Conservation (phyloP, 1,140 invertebrate species). For the Drosophila triauraria region DNA sequence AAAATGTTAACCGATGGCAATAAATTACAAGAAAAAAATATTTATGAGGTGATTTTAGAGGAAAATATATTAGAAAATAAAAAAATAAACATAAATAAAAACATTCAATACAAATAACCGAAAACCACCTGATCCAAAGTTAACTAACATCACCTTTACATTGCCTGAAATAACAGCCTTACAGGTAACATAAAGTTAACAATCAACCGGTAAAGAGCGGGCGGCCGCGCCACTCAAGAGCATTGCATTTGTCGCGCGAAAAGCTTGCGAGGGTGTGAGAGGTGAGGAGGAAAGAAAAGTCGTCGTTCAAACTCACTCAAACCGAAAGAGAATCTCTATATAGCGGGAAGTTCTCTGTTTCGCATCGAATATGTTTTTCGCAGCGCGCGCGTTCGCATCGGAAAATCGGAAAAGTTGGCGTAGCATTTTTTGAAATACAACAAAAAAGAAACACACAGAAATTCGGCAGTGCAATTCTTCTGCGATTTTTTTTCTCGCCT, state of each 20-base stretch:
- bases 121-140: not conserved
- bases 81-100: not conserved
- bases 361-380: constrained; percentile 48
- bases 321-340: constrained; percentile 39
- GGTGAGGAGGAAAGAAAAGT: constrained; percentile 11
- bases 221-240: constrained; percentile 13
- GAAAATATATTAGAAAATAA: too few relatives aligned
- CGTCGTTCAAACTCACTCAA: constrained; percentile 25
- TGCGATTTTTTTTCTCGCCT: constrained; percentile 7
- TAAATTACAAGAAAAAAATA: not conserved
- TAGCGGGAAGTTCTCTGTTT: constrained; percentile 29
- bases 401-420: constrained; percentile 28
- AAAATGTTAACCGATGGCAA: too few relatives aligned
- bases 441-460: constrained; percentile 1
- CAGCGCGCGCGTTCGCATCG: constrained; percentile 56
- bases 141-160: constrained; percentile 7
- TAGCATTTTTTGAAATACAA: constrained; percentile 26
- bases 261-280: constrained; percentile 13
- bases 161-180: not conserved
- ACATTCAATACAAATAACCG: not conserved
- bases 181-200: not conserved
- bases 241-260: not conserved
- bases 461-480: constrained; percentile 34
- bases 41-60: too few relatives aligned
- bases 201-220: not conserved